Evolutionary conservation across 1,140 invertebrate species (phyloP).

Genomic region (Drosophila pseudoobscura): DNA sequence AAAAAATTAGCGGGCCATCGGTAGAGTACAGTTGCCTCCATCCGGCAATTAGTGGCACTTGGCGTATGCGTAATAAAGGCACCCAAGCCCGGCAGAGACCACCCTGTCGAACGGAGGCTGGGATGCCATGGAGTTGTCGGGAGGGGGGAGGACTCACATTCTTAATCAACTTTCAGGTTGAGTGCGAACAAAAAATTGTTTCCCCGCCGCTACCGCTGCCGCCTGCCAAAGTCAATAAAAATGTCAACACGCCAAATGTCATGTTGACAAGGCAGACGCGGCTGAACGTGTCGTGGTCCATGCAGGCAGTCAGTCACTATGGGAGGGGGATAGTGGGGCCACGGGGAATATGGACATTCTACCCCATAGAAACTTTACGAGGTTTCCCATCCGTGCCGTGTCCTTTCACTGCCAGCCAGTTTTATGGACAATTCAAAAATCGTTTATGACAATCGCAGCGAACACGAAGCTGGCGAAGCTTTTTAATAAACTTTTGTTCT

Average conservation of each 20-base stretch:
- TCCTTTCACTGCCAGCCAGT: conserved; percentile 41
- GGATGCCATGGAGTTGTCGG: neutral
- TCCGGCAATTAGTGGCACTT: conserved; percentile 67
- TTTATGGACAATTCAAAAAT: conserved; percentile 82
- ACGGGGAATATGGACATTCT: conserved; percentile 27
- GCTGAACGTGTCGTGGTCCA: conserved; percentile 48
- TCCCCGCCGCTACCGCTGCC: neutral
- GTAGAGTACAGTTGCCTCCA: conserved; percentile 50
- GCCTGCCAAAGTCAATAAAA: conserved; percentile 79
- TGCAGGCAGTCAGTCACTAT: neutral
- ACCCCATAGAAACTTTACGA: conserved; percentile 62
- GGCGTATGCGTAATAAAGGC: conserved; percentile 74
- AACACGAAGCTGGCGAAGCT: conserved; percentile 40
- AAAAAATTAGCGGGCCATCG: conserved; percentile 20
- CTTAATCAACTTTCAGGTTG: conserved; percentile 73
- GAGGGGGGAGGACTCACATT: conserved; percentile 42
- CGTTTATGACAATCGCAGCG: conserved; percentile 77
- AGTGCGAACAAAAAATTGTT: conserved; percentile 30
- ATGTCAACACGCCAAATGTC: conserved; percentile 80
- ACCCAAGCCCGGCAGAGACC: conserved; percentile 13
- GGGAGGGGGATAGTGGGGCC: neutral
- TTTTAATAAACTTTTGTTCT: conserved; percentile 67
- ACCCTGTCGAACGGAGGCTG: conserved; percentile 19
- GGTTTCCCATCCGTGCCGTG: conserved; percentile 2
- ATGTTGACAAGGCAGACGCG: conserved; percentile 75